These are phyloP conservation scores for Lichenostomus cassidix DNA, from an alignment of 2,113 vertebrate genomes.

Conservation along the genomic window DNA sequence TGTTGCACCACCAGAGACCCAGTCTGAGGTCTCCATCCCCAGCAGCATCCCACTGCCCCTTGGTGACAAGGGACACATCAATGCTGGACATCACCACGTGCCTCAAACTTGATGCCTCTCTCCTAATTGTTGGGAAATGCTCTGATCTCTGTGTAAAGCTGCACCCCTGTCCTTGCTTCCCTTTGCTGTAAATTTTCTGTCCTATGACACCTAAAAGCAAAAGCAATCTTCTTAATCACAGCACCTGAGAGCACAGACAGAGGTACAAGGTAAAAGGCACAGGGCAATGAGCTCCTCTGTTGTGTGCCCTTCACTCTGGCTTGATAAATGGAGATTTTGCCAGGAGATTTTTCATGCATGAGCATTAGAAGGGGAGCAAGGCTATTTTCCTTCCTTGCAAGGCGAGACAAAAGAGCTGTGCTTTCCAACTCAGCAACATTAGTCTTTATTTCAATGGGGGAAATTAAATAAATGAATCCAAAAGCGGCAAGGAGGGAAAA, in stretches of 20 bases:
- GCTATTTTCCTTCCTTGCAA: conserved; percentile 29
- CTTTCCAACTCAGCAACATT: background rate
- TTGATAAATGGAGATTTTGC: conserved; percentile 20
- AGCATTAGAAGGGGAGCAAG: conserved; percentile 7
- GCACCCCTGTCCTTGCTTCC: background rate
- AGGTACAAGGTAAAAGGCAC: conserved; percentile 1
- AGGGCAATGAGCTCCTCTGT: background rate
- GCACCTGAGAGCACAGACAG: background rate
- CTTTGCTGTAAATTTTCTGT: background rate
- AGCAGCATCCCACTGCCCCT: background rate
- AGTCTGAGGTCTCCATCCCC: background rate
- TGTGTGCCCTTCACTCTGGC: background rate
- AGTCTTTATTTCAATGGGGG: conserved; percentile 6
- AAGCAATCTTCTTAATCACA: conserved; percentile 49
- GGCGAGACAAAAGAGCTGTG: background rate
- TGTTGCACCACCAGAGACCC: background rate
- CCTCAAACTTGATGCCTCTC: background rate
- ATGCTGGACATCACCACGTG: background rate
- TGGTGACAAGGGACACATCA: fast-evolving
- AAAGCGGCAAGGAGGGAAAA: background rate
- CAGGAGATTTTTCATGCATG: background rate
- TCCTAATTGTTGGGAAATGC: background rate
- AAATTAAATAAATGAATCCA: background rate
- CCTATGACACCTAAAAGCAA: background rate
- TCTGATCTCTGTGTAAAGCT: background rate